Base-by-base conservation (phyloP, 92 coral and sea anemone genomes). In the Palythoa caribaeorum region DNA sequence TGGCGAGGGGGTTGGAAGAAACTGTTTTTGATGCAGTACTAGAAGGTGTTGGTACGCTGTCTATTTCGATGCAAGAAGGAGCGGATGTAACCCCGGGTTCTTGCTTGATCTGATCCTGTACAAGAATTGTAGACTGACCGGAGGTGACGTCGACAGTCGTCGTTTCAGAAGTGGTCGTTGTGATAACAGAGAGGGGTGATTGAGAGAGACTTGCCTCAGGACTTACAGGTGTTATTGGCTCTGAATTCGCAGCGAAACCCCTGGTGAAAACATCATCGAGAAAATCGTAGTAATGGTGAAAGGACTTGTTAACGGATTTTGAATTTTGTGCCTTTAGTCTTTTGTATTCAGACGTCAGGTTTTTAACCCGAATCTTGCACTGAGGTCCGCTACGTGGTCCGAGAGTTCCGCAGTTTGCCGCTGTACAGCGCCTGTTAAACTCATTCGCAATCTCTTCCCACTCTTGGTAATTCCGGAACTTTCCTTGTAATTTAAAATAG, bases 301-400 rank as follows among this genome's bases (percentile, higher is more conserved):
- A 84, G 63, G 94, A 92, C 16, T 84, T 77, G 38, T 88, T 89
- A 15, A 89, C 84, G 5, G 77, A 79, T 20, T 91, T 91, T 4
- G 92, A 83, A 80, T 91, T 80, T 39, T 95, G 94, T 3, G 90
- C 94, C 76, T 92, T 93, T 20, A 92, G 80, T 40, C 94, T 71
- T 83, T 95, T 95, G 91, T 95, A 95, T 39, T 95, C 98, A 10
- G 98, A 94, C 9, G 91, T 85, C 36, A 95, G 91, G 78, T 95
- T 95, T 83, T 95, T 95, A 55, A 95, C 88, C 3, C 98, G 92
- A 50, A 95, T 92, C 73, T 95, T 95, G 53, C 98, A 95, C 96
- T 95, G 98, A 39, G 93, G 87, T 17, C 98, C 98, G 0, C 94
- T 95, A 35, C 98, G 73, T 37, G 98, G 98, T 1, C 98, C 98